Percentiles rank a stretch among this genome's conserved stretches.
Evolutionary conservation across 2,113 vertebrate genomes (phyloP).

Genomic region (Neomonachus schauinslandi): DNA sequence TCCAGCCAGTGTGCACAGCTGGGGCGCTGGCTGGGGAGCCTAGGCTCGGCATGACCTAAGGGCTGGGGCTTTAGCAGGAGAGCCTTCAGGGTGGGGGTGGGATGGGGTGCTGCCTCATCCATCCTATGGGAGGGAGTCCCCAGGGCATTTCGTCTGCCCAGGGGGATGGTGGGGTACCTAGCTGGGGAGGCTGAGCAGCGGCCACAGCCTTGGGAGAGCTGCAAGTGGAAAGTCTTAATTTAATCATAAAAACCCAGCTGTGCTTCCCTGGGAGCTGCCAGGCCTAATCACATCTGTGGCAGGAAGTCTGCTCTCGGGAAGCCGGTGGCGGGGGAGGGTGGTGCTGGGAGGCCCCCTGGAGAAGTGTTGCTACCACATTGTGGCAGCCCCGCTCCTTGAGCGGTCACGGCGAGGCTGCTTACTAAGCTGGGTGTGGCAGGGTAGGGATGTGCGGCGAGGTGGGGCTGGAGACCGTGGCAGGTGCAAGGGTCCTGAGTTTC

Average conservation of each 20-base stretch:
- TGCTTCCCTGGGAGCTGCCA: not conserved
- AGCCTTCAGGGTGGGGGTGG: not conserved
- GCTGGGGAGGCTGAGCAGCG: not conserved
- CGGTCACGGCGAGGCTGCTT: not conserved
- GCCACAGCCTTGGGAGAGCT: not conserved
- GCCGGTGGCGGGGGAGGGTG: not conserved
- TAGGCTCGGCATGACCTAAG: not conserved
- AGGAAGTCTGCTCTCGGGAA: constrained; percentile 15
- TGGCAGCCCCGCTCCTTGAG: not conserved
- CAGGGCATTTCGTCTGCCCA: not conserved
- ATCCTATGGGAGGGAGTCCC: not conserved
- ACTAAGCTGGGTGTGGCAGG: rapidly evolving
- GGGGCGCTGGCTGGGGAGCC: not conserved
- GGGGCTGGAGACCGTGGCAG: not conserved
- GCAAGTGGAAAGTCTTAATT: not conserved
- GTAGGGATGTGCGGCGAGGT: no score
- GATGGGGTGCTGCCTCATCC: not conserved
- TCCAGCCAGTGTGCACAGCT: not conserved
- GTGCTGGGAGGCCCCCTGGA: not conserved
- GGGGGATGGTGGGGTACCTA: not conserved
- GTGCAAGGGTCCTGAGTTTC: not conserved
- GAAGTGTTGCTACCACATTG: not conserved
- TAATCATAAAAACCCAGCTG: not conserved
- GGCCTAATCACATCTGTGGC: not conserved
- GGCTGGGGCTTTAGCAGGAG: not conserved